phyloP scores from a whole-genome alignment of 2,113 vertebrate species.

The Lasiurus cinereus region DNA sequence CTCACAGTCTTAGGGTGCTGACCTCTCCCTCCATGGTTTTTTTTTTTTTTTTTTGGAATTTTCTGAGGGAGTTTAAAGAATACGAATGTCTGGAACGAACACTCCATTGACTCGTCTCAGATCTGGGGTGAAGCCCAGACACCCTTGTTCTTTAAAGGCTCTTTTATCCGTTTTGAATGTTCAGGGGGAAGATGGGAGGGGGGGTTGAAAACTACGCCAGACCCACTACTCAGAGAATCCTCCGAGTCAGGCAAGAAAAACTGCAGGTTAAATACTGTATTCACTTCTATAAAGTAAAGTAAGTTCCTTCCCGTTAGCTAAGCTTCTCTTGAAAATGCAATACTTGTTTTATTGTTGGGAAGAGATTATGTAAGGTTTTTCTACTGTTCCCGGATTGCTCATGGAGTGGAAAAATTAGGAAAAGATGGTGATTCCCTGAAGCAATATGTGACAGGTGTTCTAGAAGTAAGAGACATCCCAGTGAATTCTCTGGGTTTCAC shows the following conservation, averaged over 20 bases:
- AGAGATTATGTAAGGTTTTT: background rate
- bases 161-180: background rate
- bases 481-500: slow-evolving; percentile 53
- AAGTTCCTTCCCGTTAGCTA: background rate
- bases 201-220: background rate
- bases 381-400: background rate
- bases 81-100: background rate
- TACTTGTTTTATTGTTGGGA: slow-evolving; percentile 16
- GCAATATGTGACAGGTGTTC: background rate
- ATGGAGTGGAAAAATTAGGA: background rate
- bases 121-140: background rate
- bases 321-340: background rate
- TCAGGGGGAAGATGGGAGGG: background rate
- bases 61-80: background rate
- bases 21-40: background rate
- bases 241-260: background rate
- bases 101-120: background rate
- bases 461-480: slow-evolving; percentile 27
- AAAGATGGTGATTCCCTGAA: background rate
- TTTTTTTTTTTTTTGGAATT: background rate
- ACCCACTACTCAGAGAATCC: background rate
- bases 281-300: slow-evolving; percentile 7
- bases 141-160: background rate
- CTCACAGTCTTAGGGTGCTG: background rate
- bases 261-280: background rate